Conservation (phyloP, 2,797 vertebrate genomes). For the Gorsachius magnificus region DNA sequence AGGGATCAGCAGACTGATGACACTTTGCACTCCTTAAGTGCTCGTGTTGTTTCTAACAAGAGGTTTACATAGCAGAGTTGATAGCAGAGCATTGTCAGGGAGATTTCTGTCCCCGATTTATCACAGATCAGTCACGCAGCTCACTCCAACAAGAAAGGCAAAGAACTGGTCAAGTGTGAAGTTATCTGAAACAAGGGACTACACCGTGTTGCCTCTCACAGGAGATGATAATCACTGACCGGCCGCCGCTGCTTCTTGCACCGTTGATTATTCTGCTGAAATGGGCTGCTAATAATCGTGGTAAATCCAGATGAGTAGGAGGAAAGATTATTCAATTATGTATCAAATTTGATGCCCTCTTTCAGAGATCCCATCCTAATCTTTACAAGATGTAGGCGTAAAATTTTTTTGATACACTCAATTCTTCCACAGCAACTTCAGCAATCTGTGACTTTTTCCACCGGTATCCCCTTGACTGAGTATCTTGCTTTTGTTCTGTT, state of each 20-base stretch:
- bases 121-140: constrained; percentile 2
- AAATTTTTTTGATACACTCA: not conserved
- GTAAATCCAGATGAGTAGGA: not conserved
- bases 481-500: not conserved
- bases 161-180: constrained; percentile 27
- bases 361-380: not conserved
- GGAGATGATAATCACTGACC: not conserved
- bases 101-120: not conserved
- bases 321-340: not conserved
- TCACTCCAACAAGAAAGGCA: not conserved
- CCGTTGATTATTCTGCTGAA: not conserved
- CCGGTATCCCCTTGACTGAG: not conserved
- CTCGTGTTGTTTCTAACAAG: not conserved
- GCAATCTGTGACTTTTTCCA: not conserved
- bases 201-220: not conserved
- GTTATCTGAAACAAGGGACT: not conserved
- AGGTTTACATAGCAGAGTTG: not conserved
- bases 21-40: constrained; percentile 6
- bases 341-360: not conserved
- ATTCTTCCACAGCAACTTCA: not conserved
- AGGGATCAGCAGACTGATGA: not conserved
- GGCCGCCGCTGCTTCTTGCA: not conserved
- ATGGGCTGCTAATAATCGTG: not conserved
- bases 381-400: not conserved
- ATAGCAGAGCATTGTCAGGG: not conserved